Conservation (phyloP, 2,113 vertebrate species). For the Psephotus haematonotus region DNA sequence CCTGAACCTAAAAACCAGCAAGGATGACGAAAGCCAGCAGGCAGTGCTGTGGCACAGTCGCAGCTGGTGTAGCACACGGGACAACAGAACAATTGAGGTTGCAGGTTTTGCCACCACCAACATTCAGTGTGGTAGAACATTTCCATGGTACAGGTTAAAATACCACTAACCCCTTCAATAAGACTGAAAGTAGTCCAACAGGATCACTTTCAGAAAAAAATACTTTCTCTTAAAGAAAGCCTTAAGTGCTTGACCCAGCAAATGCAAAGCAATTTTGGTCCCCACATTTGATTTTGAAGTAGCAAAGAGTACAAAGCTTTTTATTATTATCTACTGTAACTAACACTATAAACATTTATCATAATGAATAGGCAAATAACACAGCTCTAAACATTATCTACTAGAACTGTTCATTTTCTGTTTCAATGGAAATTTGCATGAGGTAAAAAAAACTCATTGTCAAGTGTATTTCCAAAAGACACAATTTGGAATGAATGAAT, state of each 20-base stretch:
- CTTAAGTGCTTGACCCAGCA: fast-evolving
- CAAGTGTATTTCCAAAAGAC: neutral
- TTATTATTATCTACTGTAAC: neutral
- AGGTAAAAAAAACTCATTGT: neutral
- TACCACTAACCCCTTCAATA: neutral
- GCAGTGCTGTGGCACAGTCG: neutral
- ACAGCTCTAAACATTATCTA: neutral
- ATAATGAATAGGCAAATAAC: neutral
- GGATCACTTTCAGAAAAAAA: neutral
- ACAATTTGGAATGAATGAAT: neutral
- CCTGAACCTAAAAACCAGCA: neutral
- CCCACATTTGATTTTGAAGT: neutral
- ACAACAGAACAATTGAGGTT: neutral
- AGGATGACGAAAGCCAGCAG: neutral
- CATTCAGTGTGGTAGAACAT: neutral
- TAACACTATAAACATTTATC: neutral
- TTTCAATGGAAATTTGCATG: neutral
- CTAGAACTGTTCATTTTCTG: neutral
- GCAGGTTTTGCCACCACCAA: neutral
- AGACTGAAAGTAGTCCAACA: neutral
- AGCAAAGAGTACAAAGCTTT: neutral
- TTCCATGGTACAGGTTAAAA: neutral
- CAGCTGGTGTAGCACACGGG: neutral
- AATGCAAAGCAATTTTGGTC: neutral
- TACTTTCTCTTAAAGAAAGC: neutral